These are phyloP conservation scores for Erannis defoliaria DNA, from an alignment of 2,888 invertebrate genomes.

Conservation along the genomic window DNA sequence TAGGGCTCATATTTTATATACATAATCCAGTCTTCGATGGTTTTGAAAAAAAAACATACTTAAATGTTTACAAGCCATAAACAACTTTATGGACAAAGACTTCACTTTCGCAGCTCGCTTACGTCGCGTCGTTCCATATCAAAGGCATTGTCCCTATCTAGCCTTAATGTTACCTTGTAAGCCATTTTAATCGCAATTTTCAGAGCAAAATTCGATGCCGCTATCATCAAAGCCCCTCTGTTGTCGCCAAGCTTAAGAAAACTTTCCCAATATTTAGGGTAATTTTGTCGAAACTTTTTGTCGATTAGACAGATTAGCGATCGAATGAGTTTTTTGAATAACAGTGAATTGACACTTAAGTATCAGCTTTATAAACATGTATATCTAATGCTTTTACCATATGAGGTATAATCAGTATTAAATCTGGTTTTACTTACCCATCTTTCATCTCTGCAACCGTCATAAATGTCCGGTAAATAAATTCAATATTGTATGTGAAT, in stretches of 20 bases:
- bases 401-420: too few relatives aligned
- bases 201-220: slow-evolving; percentile 32
- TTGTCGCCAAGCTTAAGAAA: slow-evolving; percentile 19
- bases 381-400: too few relatives aligned
- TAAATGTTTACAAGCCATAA: background rate
- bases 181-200: slow-evolving; percentile 42
- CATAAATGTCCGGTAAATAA: too few relatives aligned
- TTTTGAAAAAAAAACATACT: slow-evolving; percentile 6
- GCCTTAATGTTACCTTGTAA: slow-evolving; percentile 38
- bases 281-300: slow-evolving; percentile 18
- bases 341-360: background rate
- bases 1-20: too few relatives aligned
- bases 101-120: slow-evolving; percentile 10
- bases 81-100: slow-evolving; percentile 8
- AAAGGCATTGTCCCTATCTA: slow-evolving; percentile 26
- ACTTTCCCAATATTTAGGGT: slow-evolving; percentile 34
- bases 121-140: slow-evolving; percentile 4
- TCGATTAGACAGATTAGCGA: slow-evolving; percentile 11
- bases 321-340: slow-evolving; percentile 8
- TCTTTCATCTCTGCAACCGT: too few relatives aligned
- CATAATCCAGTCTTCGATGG: too few relatives aligned
- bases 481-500: too few relatives aligned
- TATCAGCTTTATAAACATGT: too few relatives aligned
- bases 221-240: slow-evolving; percentile 10
- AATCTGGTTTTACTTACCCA: too few relatives aligned